Evolutionary conservation across 2,797 vertebrate genomes (phyloP), one percentile per base, ranked within the genome.

Genomic region (Paedocypris micromegethes): DNA sequence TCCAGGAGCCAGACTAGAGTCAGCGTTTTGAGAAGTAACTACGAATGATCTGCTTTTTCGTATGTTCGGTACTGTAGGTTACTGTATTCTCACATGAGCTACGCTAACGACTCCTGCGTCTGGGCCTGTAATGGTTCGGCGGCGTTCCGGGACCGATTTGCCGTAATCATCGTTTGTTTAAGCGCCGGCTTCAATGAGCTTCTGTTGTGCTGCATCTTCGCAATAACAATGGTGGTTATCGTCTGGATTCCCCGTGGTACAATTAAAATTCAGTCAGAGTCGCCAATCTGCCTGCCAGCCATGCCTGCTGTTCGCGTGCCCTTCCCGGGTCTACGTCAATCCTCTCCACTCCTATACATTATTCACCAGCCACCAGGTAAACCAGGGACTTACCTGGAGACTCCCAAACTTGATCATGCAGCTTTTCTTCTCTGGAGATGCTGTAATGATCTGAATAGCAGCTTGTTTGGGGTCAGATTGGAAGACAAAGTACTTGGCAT

Each of bases 241-340:
- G 72, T 58, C 64, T 6, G 60, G 64, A 50, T 73, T 90, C 88
- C 88, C 88, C 74, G 83, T 67, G 83, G 88, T 88, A 88, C 86
- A 89, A 88, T 90, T 88, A 89, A 88, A 88, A 89, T 88, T 88
- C 85, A 80, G 79, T 86, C 82, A 68, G 85, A 86, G 88, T 87
- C 77, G 88, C 86, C 83, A 83, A 82, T 87, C 84, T 87, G 85
- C 87, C 87, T 89, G 77, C 78, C 82, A 85, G 85, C 86, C 84
- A 85, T 84, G 85, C 88, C 88, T 86, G 87, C 86, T 90, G 89
- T 88, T 90, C 83, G 71, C 72, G 53, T 72, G 73, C 81, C 83
- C 85, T 87, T 86, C 84, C 82, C 83, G 85, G 82, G 86, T 85
- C 73, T 82, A 76, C 76, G 80, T 87, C 84, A 80, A 83, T 83